These are phyloP conservation scores for Empidonax traillii DNA, from an alignment of 2,113 vertebrate genomes.

Conservation along the genomic window DNA sequence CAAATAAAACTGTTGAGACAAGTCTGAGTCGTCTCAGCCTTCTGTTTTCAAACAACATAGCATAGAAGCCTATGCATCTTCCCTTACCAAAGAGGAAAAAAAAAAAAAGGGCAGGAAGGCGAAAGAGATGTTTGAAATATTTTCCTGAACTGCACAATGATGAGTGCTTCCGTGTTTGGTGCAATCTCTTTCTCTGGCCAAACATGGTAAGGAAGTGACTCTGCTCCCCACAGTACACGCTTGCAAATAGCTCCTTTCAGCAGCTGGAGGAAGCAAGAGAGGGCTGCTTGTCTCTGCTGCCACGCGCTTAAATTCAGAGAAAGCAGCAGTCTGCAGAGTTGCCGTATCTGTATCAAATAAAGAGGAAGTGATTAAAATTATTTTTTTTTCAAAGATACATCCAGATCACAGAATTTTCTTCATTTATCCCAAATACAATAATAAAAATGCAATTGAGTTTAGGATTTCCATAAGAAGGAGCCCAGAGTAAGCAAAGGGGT, in stretches of 20 bases:
- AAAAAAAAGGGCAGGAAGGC: slow-evolving; percentile 1
- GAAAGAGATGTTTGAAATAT: slow-evolving; percentile 30
- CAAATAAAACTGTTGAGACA: neutral
- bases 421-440: neutral
- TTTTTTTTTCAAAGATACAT: neutral
- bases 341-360: neutral
- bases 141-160: slow-evolving; percentile 32
- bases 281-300: neutral
- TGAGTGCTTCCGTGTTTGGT: slow-evolving; percentile 17
- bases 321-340: neutral
- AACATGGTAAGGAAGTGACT: slow-evolving; percentile 73
- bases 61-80: neutral
- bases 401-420: neutral
- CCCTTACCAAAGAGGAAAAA: neutral
- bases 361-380: slow-evolving; percentile 20
- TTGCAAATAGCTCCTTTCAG: slow-evolving; percentile 62
- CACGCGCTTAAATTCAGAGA: neutral
- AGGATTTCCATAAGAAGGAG: neutral
- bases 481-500: neutral
- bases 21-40: neutral
- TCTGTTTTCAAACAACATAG: neutral
- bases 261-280: slow-evolving; percentile 55
- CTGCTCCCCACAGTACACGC: slow-evolving; percentile 12
- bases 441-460: neutral
- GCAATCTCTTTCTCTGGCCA: slow-evolving; percentile 58